Base-by-base conservation (phyloP, 2,113 vertebrate species). In the Macroglossus sobrinus region DNA sequence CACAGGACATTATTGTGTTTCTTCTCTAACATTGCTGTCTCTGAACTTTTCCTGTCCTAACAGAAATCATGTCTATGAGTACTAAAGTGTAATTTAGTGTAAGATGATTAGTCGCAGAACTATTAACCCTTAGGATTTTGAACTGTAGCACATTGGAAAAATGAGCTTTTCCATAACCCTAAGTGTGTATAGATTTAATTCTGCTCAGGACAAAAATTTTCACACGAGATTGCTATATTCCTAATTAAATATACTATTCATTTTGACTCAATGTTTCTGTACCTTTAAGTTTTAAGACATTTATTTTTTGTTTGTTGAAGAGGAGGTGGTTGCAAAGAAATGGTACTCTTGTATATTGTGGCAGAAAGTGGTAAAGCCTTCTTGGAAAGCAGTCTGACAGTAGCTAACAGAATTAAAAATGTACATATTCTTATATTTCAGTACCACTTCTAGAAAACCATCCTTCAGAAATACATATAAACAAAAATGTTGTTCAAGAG, bases 221-320 rank as follows among this genome's bases (percentile, higher is more conserved):
- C 28, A 82, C 13, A 47, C 5, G 61, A 33, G 8, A 14, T 15
- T 3, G 8, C 18, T 5, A 26, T 86, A 74, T 93, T 80, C 33
- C 55, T 66, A 68, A 53, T 84, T 92, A 91, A 96, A 40, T 14
- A 55, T 24, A 28, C 38, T 57, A 5, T 50, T 64, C 35, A 57
- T 53, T 53, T 19, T 69, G 14, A 50, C 22, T 71, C 16, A 28
- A 7, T 69, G 45, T 55, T 81, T 95, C 71, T 69, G 38, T 81
- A 9, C 59, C 9, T 93, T 68, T 78, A 10, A 55, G 9, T 72
- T 63, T 93, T 64, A 28, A 47, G 3, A 79, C 50, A 43, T 30
- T 38, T 91, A 43, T 43, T 68, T 92, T 93, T 84, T 89, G 47
- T 72, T 96, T 89, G 30, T 84, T 55, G 35, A 84, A 66, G 45